Evolutionary conservation across 2,797 vertebrate genomes (phyloP).

Genomic region (Pseudotriccus pelzelni): DNA sequence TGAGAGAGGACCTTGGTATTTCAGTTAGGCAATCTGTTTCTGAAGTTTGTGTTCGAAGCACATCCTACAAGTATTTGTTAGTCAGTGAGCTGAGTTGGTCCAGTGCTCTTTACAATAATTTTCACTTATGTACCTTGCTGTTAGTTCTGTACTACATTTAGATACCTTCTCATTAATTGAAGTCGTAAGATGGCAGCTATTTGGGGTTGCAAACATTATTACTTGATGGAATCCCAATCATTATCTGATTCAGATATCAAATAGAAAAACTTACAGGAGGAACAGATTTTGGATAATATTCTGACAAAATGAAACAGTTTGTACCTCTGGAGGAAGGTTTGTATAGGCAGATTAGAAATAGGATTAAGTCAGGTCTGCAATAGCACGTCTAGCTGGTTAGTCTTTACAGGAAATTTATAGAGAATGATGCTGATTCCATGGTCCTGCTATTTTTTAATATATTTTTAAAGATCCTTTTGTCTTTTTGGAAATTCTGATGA

Average conservation of each 20-base stretch:
- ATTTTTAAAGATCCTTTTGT: neutral
- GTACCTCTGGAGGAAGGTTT: neutral
- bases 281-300: neutral
- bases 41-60: too few species aligned
- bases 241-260: neutral
- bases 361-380: neutral
- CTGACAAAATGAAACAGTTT: neutral
- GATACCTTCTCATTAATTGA: too few species aligned
- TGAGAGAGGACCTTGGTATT: too few species aligned
- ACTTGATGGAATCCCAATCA: neutral
- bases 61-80: too few species aligned
- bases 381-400: neutral
- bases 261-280: neutral
- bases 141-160: too few species aligned
- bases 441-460: neutral
- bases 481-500: neutral
- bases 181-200: neutral
- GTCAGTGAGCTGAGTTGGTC: too few species aligned
- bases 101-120: too few species aligned
- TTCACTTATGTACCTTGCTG: too few species aligned
- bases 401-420: neutral
- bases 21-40: too few species aligned
- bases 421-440: neutral
- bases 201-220: neutral
- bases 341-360: neutral